Evolutionary conservation across 2,797 vertebrate genomes (phyloP).

Genomic region (Danionella dracula): DNA sequence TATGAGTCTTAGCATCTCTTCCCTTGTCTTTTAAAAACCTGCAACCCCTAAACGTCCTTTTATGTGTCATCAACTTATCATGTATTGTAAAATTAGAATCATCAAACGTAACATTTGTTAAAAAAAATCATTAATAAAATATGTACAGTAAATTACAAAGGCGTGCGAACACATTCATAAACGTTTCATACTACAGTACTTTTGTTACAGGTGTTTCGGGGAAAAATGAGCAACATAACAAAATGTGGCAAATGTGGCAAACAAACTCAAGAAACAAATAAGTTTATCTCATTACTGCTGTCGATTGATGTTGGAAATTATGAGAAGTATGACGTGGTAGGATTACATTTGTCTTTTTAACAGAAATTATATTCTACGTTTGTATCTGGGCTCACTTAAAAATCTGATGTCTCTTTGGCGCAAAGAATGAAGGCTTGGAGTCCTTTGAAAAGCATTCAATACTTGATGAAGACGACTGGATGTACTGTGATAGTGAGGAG

Average conservation of each 20-base stretch:
- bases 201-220: constrained; percentile 56
- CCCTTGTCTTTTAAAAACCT: no score
- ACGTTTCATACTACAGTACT: neutral
- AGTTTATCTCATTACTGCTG: constrained; percentile 59
- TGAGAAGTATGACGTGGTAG: constrained; percentile 53
- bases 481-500: constrained; percentile 60
- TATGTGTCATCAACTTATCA: no score
- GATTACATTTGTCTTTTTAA: neutral
- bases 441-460: constrained; percentile 36
- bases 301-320: constrained; percentile 20
- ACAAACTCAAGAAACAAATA: neutral
- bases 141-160: no score
- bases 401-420: neutral
- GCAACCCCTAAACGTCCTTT: no score
- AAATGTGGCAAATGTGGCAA: constrained; percentile 20
- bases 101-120: no score
- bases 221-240: constrained; percentile 43
- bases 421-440: constrained; percentile 37
- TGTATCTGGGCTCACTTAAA: no score
- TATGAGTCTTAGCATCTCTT: no score
- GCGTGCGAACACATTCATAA: no score
- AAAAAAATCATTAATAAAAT: no score
- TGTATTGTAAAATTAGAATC: no score
- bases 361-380: no score
- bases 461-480: constrained; percentile 55